These are phyloP conservation scores for Chiroxiphia lanceolata DNA, from an alignment of 2,797 vertebrate species.

Conservation along the genomic window DNA sequence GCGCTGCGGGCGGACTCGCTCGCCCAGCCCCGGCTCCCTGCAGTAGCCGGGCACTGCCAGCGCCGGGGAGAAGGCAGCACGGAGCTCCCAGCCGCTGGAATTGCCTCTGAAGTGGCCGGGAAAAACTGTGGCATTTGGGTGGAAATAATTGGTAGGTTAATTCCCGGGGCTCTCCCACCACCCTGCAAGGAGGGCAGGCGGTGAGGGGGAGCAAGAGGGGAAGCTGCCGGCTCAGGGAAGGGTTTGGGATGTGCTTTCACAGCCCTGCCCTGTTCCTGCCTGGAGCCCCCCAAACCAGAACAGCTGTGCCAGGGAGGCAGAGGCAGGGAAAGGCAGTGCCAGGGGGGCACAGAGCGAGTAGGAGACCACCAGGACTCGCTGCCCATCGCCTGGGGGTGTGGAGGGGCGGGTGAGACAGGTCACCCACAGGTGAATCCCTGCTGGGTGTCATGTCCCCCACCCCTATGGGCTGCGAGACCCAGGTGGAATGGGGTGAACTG, in stretches of 20 bases:
- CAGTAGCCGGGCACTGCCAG: not conserved
- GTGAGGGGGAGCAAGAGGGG: not conserved
- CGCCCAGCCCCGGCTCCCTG: not conserved
- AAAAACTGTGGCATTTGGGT: not conserved
- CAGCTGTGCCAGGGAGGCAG: not conserved
- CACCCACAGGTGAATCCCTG: not conserved
- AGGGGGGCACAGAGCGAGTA: not conserved
- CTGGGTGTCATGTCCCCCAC: not conserved
- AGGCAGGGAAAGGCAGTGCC: not conserved
- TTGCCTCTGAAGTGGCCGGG: not conserved
- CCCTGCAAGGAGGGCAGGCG: not conserved
- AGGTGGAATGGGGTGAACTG: not conserved
- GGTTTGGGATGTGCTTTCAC: not conserved
- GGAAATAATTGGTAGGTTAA: not conserved
- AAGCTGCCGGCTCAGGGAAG: not conserved
- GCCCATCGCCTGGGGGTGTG: not conserved
- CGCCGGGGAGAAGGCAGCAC: not conserved
- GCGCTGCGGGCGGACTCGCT: not conserved
- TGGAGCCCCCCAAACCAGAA: not conserved
- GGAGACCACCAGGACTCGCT: rapidly evolving
- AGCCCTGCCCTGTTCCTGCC: not conserved
- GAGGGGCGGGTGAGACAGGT: not conserved
- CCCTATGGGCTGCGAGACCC: rapidly evolving
- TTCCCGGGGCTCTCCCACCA: not conserved
- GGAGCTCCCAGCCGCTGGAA: not conserved